Evolutionary conservation across 2,113 vertebrate species (phyloP).

Genomic region (Elachura formosa): DNA sequence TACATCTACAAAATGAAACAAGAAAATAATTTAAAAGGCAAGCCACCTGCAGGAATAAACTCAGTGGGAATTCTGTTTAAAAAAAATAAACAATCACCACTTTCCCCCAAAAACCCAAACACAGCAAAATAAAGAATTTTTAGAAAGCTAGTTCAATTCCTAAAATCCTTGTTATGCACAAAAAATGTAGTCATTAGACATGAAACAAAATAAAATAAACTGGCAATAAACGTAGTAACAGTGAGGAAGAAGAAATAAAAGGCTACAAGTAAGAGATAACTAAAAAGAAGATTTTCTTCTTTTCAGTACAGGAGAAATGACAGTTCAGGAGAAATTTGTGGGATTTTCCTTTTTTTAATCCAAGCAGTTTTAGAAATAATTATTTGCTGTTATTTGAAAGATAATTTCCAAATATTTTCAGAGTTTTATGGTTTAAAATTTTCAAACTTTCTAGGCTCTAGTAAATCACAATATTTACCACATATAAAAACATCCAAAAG

Average conservation of each 20-base stretch:
- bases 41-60: neutral
- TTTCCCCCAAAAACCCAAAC: neutral
- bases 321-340: neutral
- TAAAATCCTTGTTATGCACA: neutral
- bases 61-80: neutral
- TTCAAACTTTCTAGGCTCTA: neutral
- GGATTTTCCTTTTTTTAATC: rapidly evolving
- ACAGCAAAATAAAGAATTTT: neutral
- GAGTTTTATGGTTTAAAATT: neutral
- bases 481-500: neutral
- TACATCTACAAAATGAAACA: neutral
- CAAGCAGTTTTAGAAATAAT: neutral
- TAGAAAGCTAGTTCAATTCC: neutral
- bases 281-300: neutral
- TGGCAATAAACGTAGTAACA: neutral
- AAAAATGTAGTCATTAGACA: neutral
- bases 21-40: neutral
- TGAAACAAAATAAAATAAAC: neutral
- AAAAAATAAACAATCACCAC: neutral
- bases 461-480: neutral
- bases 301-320: too few relatives aligned
- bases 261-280: neutral
- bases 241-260: neutral
- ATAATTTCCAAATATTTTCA: neutral
- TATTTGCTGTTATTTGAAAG: neutral